Percentiles rank a stretch among this genome's conserved stretches.
phyloP scores from a whole-genome alignment of 2,797 vertebrate species.

The Cyclura pinguis region DNA sequence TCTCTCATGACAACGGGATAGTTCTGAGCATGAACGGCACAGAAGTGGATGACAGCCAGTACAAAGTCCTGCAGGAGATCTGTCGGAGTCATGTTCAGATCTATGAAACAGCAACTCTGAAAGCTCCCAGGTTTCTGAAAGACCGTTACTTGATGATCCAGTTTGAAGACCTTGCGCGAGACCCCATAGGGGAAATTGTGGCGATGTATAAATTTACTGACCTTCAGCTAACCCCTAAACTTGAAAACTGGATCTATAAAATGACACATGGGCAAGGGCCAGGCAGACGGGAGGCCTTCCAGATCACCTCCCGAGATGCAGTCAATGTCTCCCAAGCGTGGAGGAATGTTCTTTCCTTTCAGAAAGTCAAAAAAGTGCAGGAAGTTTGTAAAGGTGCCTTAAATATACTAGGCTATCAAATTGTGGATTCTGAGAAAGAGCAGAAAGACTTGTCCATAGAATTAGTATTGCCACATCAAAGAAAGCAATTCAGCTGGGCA shows the following conservation, averaged over 20 bases:
- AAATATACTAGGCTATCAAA: slow-evolving; percentile 89
- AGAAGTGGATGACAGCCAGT: slow-evolving; percentile 78
- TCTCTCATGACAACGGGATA: slow-evolving; percentile 83
- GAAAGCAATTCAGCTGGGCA: slow-evolving; percentile 87
- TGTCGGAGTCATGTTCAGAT: slow-evolving; percentile 93
- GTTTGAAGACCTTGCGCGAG: slow-evolving; percentile 90
- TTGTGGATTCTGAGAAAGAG: slow-evolving; percentile 85
- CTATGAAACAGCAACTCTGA: slow-evolving; percentile 84
- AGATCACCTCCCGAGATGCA: slow-evolving; percentile 90
- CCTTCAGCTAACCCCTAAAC: slow-evolving; percentile 81
- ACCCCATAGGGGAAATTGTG: slow-evolving; percentile 84
- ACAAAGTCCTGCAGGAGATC: slow-evolving; percentile 88
- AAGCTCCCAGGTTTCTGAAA: slow-evolving; percentile 87
- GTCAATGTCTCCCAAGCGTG: slow-evolving; percentile 91
- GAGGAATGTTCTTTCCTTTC: slow-evolving; percentile 84
- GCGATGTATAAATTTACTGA: slow-evolving; percentile 88
- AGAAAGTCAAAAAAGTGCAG: slow-evolving; percentile 88
- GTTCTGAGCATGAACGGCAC: slow-evolving; percentile 85
- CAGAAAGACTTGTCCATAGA: slow-evolving; percentile 87
- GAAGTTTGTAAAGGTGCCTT: slow-evolving; percentile 90
- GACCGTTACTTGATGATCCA: slow-evolving; percentile 92
- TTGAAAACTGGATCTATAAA: slow-evolving; percentile 89
- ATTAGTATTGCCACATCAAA: slow-evolving; percentile 82
- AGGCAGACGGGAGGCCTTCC: slow-evolving; percentile 86
- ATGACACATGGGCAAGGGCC: slow-evolving; percentile 90